Percentiles rank a stretch among this genome's conserved stretches.
phyloP scores from a whole-genome alignment of 2,888 invertebrate species.

The Chrysomela aeneicollis region DNA sequence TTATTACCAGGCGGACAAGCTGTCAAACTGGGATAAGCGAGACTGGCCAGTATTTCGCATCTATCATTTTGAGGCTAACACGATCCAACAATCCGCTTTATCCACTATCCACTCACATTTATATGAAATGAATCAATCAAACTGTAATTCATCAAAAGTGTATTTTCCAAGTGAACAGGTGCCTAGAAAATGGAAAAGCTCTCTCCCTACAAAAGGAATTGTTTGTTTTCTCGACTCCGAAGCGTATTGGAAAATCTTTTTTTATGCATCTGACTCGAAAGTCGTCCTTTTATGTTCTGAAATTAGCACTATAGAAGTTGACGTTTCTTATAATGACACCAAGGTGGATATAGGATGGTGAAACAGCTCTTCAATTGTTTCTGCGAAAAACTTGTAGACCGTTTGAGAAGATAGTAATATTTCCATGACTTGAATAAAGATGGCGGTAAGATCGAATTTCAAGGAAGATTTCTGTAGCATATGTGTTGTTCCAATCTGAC shows the following conservation, averaged over 20 bases:
- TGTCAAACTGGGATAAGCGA: conserved; percentile 36
- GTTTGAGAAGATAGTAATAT: no score
- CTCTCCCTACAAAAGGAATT: conserved; percentile 7
- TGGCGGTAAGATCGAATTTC: no score
- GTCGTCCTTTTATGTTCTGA: no score
- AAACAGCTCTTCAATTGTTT: no score
- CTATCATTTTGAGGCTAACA: conserved; percentile 49
- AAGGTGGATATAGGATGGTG: no score
- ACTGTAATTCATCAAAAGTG: conserved; percentile 51
- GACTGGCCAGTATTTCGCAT: conserved; percentile 42
- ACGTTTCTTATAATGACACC: no score
- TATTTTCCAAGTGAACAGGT: conserved; percentile 22
- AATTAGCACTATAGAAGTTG: no score
- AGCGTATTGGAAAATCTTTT: not conserved
- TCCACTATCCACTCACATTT: conserved; percentile 51
- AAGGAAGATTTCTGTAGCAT: no score
- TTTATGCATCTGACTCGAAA: no score
- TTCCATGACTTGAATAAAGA: no score
- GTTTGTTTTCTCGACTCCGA: not conserved
- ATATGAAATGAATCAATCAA: conserved; percentile 54
- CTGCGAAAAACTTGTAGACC: no score
- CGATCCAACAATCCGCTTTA: conserved; percentile 46
- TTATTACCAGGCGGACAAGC: not conserved
- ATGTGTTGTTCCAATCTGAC: no score
- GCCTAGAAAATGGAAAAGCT: conserved; percentile 2